Evolutionary conservation across 2,113 vertebrate species (phyloP), one percentile per base, ranked within the genome.

Genomic region (Spea bombifrons): DNA sequence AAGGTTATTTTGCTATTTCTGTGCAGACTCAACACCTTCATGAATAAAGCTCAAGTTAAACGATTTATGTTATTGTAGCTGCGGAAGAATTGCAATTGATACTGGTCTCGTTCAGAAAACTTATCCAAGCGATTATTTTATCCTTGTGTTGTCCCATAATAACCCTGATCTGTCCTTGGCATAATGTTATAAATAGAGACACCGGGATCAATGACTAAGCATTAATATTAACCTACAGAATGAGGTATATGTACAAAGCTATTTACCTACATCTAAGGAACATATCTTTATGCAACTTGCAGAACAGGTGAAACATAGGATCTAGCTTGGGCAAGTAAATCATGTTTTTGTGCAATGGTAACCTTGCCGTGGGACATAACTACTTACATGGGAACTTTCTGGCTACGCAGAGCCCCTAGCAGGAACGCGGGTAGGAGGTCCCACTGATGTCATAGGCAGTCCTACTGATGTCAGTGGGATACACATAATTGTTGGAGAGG

Each of bases 91-190:
- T 16, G 55, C 53, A 77, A 70, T 46, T 63, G 53, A 61, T 77
- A 57, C 70, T 15, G 30, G 46, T 15, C 57, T 46, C 66, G 61
- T 70, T 70, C 53, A n/a, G 75, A 55, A 63, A 77, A 49, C 45
- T 70, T 70, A 69, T 70, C 66, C 16, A 16, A 12, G 59, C 53
- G 57, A 70, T 77, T 77, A 70, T 57, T 69, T 17, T 70, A 70
- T 48, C 75, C 65, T 71, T 61, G 55, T 77, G 17, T 66, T 68
- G 65, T 68, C 50, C 52, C 53, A 47, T 70, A 63, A 63, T 17
- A 30, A 44, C 45, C 55, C 75, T 77, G 45, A 50, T 47, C 66
- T 70, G 49, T 49, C 46, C 55, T 50, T 77, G 66, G 46, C 50
- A 69, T 44, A 17, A 49, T 61, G 66, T 30, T 63, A 77, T 70